A percentile compares a stretch with the other conserved stretches of the same genome.
Evolutionary conservation across 2,113 vertebrate species (phyloP).

Genomic region (Dolichallabes microphthalmus): DNA sequence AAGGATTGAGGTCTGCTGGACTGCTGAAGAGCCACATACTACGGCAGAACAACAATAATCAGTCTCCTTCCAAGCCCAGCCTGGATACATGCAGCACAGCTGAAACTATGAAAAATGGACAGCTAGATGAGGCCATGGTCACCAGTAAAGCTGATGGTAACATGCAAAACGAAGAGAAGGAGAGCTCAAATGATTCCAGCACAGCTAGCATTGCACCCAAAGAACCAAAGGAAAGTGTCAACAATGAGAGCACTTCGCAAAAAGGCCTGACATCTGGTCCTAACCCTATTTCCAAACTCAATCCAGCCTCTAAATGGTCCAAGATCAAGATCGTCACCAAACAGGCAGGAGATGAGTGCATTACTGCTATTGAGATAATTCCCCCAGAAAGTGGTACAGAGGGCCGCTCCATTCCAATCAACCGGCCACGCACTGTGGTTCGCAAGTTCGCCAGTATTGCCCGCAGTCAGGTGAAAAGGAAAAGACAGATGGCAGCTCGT

Average conservation of each 20-base stretch:
- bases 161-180: conserved; percentile 82
- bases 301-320: conserved; percentile 85
- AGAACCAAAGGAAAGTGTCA: conserved; percentile 80
- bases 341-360: conserved; percentile 88
- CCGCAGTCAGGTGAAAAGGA: conserved; percentile 93
- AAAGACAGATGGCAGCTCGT: conserved; percentile 94
- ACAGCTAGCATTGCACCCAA: conserved; percentile 86
- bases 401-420: conserved; percentile 79
- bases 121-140: conserved; percentile 72
- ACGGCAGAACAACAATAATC: conserved; percentile 85
- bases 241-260: conserved; percentile 70
- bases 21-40: conserved; percentile 83
- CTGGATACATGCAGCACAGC: conserved; percentile 66
- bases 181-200: conserved; percentile 95
- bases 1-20: conserved; percentile 78
- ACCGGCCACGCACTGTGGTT: conserved; percentile 82
- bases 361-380: conserved; percentile 93
- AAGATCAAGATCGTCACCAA: conserved; percentile 98
- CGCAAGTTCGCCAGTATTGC: conserved; percentile 97
- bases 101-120: conserved; percentile 85
- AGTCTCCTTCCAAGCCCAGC: conserved; percentile 72
- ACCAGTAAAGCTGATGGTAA: conserved; percentile 67
- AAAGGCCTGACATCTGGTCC: conserved; percentile 45
- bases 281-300: conserved; percentile 59
- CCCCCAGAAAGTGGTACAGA: conserved; percentile 78